Evolutionary conservation across 2,113 vertebrate species (phyloP), one percentile per base, ranked within the genome.

Genomic region (Salvelinus alpinus): DNA sequence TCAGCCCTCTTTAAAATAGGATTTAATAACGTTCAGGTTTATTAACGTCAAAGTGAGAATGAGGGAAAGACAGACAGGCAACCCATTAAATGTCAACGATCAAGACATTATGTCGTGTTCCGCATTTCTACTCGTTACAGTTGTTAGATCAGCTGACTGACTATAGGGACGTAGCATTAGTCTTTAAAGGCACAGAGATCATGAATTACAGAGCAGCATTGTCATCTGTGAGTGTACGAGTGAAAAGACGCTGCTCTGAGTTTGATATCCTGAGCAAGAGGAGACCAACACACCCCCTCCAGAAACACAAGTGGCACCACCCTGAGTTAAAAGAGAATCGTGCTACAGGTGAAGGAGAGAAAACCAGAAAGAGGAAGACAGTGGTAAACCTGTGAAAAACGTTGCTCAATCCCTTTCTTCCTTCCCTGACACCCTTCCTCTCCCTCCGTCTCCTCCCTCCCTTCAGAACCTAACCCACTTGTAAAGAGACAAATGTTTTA

Each of bases 1-100:
- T 73, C 85, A 24, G 80, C 76, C 84, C 81, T 77, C 25, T 73
- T 84, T 65, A 85, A 84, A 87, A 87, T 79, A 79, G 84, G 82
- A 89, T 88, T 90, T 85, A 88, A 77, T 87, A 84, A 88, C 84
- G 88, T 87, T 85, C 89, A 91, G 88, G 89, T 92, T 91, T 85
- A 87, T 82, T 78, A 82, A 91, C 90, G 87, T 84, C 82, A 80
- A n/a, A 84, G 77, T 79, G 34, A 84, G 80, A 38, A 5, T 13
- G 72, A 25, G 25, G 64, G 38, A 65, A 29, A 57, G 1, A 31
- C 16, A 74, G 72, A 62, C 83, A 65, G 72, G 47, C 83, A 80
- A 76, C 87, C 87, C 84, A 84, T 86, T 86, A 87, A 87, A 90
- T 86, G 87, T 87, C 87, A 86, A 57, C 25, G 60, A 82, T 82